Evolutionary conservation across 2,888 invertebrate genomes (phyloP).

Genomic region (Thymelicus acteon): DNA sequence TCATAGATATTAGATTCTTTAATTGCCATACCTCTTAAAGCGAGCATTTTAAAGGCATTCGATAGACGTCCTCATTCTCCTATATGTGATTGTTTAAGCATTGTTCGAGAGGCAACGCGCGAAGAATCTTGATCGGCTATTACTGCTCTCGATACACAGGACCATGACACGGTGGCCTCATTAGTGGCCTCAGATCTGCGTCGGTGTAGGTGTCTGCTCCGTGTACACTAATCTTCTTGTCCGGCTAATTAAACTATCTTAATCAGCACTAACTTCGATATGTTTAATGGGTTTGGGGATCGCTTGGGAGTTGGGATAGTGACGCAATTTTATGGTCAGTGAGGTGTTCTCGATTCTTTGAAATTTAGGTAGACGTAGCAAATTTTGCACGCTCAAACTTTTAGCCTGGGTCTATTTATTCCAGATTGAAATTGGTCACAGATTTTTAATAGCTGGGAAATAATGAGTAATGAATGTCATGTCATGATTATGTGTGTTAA

Average conservation of each 20-base stretch:
- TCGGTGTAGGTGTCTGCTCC: not conserved
- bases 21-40: too few relatives aligned
- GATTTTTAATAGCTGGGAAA: too few relatives aligned
- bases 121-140: not conserved
- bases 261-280: not conserved
- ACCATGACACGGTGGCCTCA: constrained; percentile 2
- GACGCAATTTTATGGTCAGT: not conserved
- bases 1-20: too few relatives aligned
- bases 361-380: not conserved
- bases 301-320: not conserved
- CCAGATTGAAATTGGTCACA: too few relatives aligned
- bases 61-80: too few relatives aligned
- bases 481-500: too few relatives aligned
- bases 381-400: too few relatives aligned
- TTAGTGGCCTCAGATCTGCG: not conserved
- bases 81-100: not conserved
- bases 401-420: too few relatives aligned
- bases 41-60: too few relatives aligned
- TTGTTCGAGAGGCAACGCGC: not conserved
- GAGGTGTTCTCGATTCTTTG: not conserved
- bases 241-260: not conserved
- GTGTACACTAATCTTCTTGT: not conserved
- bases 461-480: too few relatives aligned
- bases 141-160: not conserved
- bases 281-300: not conserved